A percentile compares a stretch with the other conserved stretches of the same genome.
phyloP scores from a whole-genome alignment of 2,797 vertebrate genomes.

The Gadopsis bispinosus region DNA sequence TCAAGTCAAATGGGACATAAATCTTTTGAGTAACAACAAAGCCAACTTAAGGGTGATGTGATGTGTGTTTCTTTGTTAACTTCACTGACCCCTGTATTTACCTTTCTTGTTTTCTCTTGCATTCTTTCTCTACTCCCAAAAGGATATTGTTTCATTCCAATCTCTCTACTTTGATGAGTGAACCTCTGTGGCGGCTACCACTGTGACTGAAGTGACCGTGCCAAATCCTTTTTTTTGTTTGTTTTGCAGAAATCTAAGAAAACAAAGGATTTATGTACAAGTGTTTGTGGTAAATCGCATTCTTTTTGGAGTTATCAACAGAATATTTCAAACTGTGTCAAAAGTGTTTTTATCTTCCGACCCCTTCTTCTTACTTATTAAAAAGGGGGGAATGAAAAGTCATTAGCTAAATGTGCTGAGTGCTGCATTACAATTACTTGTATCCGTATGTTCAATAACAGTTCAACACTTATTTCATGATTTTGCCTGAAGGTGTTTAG shows the following conservation, averaged over 20 bases:
- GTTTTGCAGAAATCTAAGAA: background rate
- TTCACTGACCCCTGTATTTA: constrained; percentile 26
- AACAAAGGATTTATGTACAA: background rate
- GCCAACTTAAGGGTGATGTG: constrained; percentile 30
- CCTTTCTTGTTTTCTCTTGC: constrained; percentile 12
- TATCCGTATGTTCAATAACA: constrained; percentile 41
- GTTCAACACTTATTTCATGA: constrained; percentile 36
- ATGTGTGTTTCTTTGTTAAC: constrained; percentile 38
- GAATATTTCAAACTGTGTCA: constrained; percentile 4
- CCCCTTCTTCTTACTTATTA: background rate
- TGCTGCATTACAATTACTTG: constrained; percentile 27
- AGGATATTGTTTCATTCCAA: constrained; percentile 23
- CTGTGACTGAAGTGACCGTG: background rate
- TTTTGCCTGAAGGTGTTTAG: constrained; percentile 41
- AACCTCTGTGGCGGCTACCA: background rate
- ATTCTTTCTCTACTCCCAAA: constrained; percentile 18
- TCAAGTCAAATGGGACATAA: constrained; percentile 8
- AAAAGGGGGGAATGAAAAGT: background rate
- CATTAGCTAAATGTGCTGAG: background rate
- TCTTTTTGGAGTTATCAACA: background rate
- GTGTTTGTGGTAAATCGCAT: background rate
- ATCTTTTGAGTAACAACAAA: constrained; percentile 6
- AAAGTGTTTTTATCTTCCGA: background rate
- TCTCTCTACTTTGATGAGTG: background rate
- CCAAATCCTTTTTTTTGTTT: background rate